Percentiles rank a stretch among this genome's conserved stretches.
Conservation (phyloP, 2,888 invertebrate species). For the Leptopilina syphax region DNA sequence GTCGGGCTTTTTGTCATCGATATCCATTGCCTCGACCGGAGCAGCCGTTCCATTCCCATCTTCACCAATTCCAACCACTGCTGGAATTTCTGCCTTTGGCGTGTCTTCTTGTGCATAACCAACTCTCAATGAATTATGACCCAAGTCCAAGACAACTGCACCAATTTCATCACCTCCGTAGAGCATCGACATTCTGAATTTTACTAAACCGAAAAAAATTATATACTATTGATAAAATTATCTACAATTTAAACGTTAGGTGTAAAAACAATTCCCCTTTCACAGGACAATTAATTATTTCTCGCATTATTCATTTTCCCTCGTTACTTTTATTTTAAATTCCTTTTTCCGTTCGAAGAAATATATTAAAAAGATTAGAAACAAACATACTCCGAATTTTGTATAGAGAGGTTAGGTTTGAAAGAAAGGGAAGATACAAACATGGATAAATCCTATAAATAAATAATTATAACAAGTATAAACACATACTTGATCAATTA, state of each 20-base stretch:
- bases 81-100: constrained; percentile 99
- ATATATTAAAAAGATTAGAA: neutral
- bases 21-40: constrained; percentile 82
- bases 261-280: too few relatives aligned
- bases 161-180: constrained; percentile 99
- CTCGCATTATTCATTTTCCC: too few relatives aligned
- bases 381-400: too few relatives aligned
- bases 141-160: constrained; percentile 97
- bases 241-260: too few relatives aligned
- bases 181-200: constrained; percentile 79
- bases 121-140: constrained; percentile 91
- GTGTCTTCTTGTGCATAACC: constrained; percentile 99
- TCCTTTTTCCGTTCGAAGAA: neutral
- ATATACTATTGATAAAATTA: too few relatives aligned
- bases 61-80: constrained; percentile 92
- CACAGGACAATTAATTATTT: too few relatives aligned
- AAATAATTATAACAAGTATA: too few relatives aligned
- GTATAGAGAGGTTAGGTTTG: too few relatives aligned
- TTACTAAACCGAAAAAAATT: neutral
- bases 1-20: constrained; percentile 86
- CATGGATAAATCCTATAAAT: too few relatives aligned
- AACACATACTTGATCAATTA: neutral
- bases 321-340: too few relatives aligned
- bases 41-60: constrained; percentile 79
- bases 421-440: neutral